Percentiles rank a stretch among this genome's conserved stretches.
Conservation (phyloP, 2,888 invertebrate genomes). For the Lepeophtheirus nordmannii region DNA sequence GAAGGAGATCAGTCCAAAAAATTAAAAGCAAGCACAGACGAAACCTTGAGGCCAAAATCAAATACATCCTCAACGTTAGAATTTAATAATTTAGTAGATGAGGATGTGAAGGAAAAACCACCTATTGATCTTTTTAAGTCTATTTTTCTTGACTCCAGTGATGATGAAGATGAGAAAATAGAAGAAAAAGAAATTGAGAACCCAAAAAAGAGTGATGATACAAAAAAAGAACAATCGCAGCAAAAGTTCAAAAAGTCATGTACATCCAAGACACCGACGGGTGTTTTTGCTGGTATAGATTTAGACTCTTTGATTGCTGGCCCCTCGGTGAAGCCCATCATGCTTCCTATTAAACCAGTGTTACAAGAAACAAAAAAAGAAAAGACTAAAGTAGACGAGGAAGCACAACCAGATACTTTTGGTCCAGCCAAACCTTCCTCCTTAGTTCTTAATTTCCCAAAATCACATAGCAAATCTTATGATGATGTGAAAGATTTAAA, state of each 20-base stretch:
- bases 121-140: slow-evolving; percentile 65
- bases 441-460: too few species aligned
- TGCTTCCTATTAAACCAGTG: not conserved
- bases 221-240: not conserved
- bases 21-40: too few species aligned
- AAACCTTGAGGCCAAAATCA: too few species aligned
- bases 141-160: slow-evolving; percentile 64
- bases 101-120: slow-evolving; percentile 25
- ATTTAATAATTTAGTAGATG: slow-evolving; percentile 29
- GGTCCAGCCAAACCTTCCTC: slow-evolving; percentile 1
- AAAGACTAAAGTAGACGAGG: not conserved
- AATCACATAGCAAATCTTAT: not conserved
- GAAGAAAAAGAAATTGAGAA: not conserved
- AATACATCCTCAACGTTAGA: too few species aligned
- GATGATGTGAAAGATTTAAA: not conserved
- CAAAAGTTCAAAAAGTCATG: not conserved
- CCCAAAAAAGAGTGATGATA: not conserved
- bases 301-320: slow-evolving; percentile 26
- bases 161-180: slow-evolving; percentile 39
- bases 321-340: not conserved
- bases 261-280: slow-evolving; percentile 12
- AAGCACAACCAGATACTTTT: not conserved
- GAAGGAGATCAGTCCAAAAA: too few species aligned
- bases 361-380: not conserved
- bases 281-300: slow-evolving; percentile 28